Evolutionary conservation across 1,140 invertebrate genomes (phyloP).

Genomic region (Solen grandis): DNA sequence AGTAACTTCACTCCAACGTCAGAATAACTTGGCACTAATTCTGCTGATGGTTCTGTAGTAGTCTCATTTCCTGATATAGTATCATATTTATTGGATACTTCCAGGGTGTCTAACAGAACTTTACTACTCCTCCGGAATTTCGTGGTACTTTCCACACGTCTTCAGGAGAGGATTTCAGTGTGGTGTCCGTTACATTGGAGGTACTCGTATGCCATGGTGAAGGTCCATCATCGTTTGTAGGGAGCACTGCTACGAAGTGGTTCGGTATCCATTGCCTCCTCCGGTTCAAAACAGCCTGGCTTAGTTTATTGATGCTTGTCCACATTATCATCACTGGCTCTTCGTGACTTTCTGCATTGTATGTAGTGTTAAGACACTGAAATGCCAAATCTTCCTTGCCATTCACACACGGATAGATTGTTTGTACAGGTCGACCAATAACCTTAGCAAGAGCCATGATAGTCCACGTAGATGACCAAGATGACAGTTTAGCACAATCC

Average conservation of each 20-base stretch:
- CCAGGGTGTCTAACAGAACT: too few species aligned
- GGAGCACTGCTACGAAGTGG: constrained; percentile 8
- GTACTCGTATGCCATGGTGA: too few species aligned
- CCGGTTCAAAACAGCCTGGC: background rate
- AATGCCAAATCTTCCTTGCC: background rate
- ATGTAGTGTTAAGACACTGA: background rate
- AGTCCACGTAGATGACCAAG: background rate
- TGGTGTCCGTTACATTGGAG: too few species aligned
- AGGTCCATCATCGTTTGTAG: too few species aligned
- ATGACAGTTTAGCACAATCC: background rate
- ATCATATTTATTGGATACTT: too few species aligned
- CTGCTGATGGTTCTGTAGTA: too few species aligned
- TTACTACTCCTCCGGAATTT: too few species aligned
- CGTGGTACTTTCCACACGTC: too few species aligned
- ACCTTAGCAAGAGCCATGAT: background rate
- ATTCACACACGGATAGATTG: background rate
- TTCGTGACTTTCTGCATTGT: background rate
- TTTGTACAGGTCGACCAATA: background rate
- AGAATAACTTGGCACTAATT: too few species aligned
- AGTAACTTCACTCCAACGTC: too few species aligned
- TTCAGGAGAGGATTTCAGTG: too few species aligned
- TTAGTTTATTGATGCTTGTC: background rate
- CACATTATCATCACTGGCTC: background rate
- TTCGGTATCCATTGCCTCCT: constrained; percentile 4
- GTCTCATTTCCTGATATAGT: too few species aligned